phyloP scores from a whole-genome alignment of 1,140 invertebrate species.

The Protaetia brevitarsis region DNA sequence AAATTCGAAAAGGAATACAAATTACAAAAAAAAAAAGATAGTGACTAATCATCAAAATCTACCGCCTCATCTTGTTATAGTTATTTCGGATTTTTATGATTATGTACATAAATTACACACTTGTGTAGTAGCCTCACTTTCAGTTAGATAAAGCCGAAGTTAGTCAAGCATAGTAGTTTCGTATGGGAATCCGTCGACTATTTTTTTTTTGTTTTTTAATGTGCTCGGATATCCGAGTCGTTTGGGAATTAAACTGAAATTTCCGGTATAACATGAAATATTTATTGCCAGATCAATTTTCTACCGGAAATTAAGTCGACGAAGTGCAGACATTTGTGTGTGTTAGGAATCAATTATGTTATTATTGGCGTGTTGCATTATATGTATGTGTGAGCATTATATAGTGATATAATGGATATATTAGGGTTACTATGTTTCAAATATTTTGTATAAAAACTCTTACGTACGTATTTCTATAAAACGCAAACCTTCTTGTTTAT shows the following conservation, averaged over 20 bases:
- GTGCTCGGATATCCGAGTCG: slow-evolving; percentile 31
- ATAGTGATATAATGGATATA: no score
- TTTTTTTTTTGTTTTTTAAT: slow-evolving; percentile 22
- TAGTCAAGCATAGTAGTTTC: slow-evolving; percentile 15
- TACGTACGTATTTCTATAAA: no score
- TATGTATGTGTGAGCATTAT: background rate
- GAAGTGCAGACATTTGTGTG: background rate
- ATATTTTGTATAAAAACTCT: no score
- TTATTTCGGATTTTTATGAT: background rate
- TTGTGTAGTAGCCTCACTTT: background rate
- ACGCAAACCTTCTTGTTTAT: no score
- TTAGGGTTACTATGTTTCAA: no score
- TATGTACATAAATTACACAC: background rate
- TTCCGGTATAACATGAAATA: slow-evolving; percentile 32
- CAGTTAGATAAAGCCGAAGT: background rate
- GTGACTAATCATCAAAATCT: no score
- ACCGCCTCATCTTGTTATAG: background rate
- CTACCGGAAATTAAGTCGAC: slow-evolving; percentile 35
- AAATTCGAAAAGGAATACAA: no score
- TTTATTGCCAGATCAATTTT: slow-evolving; percentile 28
- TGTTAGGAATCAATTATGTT: background rate
- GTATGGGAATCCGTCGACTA: slow-evolving; percentile 27
- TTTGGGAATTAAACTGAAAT: slow-evolving; percentile 37
- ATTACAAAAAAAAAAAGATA: no score
- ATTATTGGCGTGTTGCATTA: background rate